Evolutionary conservation across 2,888 invertebrate genomes (phyloP), one percentile per base, ranked within the genome.

Genomic region (Euphydryas editha): DNA sequence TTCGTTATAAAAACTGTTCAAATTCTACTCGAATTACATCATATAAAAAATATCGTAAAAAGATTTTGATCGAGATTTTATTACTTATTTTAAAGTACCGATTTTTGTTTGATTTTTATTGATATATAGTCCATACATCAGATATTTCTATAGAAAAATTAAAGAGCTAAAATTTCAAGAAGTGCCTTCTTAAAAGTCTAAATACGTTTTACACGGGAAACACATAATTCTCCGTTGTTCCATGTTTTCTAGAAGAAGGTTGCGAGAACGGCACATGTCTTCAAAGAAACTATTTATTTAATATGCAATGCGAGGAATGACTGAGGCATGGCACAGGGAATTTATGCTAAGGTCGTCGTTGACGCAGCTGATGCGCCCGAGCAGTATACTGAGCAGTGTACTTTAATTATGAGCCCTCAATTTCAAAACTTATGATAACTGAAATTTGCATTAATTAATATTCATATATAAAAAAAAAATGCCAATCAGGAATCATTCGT

Each of bases 221-320:
- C 42, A 57, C 37, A 55, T 44, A 49, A 36, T 15, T 63, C 62
- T 47, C 39, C 54, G 61, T 60, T 59, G 64, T 49, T 62, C 42
- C 49, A 13, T 69, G 58, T 62, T 65, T 46, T 55, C 62, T 66
- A 54, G 62, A 57, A 62, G 64, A 56, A 21, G 60, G 21, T 69
- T 67, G 63, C 56, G 51, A 65, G 66, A 71, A 62, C 68, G 69
- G 60, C 58, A 67, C 58, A 64, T 58, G 42, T 64, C 17, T 75
- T 76, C 74, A 66, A 36, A 66, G 75, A 75, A 76, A 65, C 70
- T 64, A 60, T 69, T n/a, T n/a, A n/a, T n/a, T 73, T 76, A 72
- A 73, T 72, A 75, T 76, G 70, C 72, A 68, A 69, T 63, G 68
- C 70, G 67, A 72, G 67, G 69, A 73, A 70, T 71, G 70, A 72